Conservation (phyloP, 2,113 vertebrate genomes). For the Dromas ardeola region DNA sequence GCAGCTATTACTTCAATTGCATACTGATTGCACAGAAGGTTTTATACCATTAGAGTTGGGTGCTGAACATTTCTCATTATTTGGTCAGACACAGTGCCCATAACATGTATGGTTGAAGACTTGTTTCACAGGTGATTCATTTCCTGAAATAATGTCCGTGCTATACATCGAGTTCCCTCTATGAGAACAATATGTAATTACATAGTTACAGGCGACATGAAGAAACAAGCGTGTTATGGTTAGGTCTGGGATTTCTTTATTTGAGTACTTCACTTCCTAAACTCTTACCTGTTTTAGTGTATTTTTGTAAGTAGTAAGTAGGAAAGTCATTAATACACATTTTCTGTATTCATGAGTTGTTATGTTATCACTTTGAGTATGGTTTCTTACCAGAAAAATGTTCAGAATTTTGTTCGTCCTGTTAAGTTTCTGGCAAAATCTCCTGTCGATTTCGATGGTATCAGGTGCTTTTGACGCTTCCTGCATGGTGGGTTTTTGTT, state of each 20-base stretch:
- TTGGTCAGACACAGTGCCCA: background rate
- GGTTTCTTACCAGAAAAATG: background rate
- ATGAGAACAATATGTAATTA: background rate
- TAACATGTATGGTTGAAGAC: background rate
- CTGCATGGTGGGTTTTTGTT: background rate
- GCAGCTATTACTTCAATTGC: background rate
- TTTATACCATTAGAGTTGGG: background rate
- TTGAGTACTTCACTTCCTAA: background rate
- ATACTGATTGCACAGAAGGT: background rate
- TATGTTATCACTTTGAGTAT: background rate
- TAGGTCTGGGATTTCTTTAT: background rate
- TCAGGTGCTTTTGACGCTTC: background rate
- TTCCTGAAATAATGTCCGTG: background rate
- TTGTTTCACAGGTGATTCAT: background rate
- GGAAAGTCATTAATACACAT: background rate
- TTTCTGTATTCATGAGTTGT: rapidly evolving
- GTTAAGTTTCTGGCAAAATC: background rate
- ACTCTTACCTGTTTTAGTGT: background rate
- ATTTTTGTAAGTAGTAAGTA: background rate
- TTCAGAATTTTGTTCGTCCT: background rate
- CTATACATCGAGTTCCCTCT: background rate
- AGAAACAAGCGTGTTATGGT: background rate
- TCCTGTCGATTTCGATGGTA: background rate
- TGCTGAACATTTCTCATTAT: background rate
- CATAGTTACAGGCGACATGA: background rate